Percentiles rank a stretch among this genome's conserved stretches.
Conservation (phyloP, 2,888 invertebrate species). For the Chaetogeoica ovagalla region DNA sequence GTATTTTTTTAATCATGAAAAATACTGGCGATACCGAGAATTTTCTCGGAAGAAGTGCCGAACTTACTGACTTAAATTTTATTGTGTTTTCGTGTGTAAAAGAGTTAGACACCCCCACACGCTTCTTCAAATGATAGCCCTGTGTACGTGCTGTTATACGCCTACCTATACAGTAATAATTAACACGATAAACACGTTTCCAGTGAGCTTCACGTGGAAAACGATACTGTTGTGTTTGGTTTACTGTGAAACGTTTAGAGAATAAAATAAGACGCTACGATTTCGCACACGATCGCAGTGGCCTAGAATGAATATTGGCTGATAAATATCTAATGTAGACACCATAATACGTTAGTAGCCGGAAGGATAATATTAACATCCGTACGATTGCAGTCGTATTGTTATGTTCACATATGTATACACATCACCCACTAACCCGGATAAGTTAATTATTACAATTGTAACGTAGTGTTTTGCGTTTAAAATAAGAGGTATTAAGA, state of each 20-base stretch:
- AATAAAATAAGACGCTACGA: neutral
- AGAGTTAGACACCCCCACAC: too few species aligned
- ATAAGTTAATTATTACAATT: slow-evolving; percentile 16
- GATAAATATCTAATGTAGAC: slow-evolving; percentile 18
- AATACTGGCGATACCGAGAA: too few species aligned
- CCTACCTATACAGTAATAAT: too few species aligned
- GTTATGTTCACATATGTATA: neutral
- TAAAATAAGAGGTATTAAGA: neutral
- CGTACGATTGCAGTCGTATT: neutral
- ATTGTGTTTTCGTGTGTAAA: too few species aligned
- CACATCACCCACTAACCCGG: slow-evolving; percentile 42
- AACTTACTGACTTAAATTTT: too few species aligned
- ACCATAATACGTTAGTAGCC: neutral
- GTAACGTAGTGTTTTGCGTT: neutral
- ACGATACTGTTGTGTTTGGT: neutral
- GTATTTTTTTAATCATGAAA: too few species aligned
- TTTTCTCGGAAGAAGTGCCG: too few species aligned
- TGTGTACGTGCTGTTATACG: too few species aligned
- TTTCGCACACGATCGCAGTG: neutral
- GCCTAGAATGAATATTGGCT: neutral
- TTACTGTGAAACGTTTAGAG: too few species aligned
- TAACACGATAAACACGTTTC: neutral
- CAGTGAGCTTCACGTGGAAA: neutral
- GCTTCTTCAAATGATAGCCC: too few species aligned
- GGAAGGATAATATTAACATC: slow-evolving; percentile 16